Conservation (phyloP, 2,888 invertebrate genomes). For the Cryptus armator region DNA sequence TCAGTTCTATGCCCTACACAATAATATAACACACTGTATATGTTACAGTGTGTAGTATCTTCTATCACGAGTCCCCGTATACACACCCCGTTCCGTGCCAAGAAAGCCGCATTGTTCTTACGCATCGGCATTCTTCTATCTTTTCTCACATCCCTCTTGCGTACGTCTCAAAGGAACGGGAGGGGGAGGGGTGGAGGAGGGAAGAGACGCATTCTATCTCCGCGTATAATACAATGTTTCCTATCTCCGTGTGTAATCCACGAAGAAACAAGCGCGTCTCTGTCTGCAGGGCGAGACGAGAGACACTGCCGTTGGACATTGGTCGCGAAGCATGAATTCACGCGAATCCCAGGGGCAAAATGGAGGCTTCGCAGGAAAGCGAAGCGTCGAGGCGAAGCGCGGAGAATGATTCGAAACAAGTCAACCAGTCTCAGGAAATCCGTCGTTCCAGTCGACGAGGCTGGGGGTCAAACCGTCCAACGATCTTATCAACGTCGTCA, state of each 20-base stretch:
- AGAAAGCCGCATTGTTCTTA: slow-evolving; percentile 57
- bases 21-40: neutral
- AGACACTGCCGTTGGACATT: slow-evolving; percentile 31
- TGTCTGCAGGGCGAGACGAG: slow-evolving; percentile 5
- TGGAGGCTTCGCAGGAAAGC: slow-evolving; percentile 28
- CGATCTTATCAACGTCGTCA: slow-evolving; percentile 60
- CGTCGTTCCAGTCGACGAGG: slow-evolving; percentile 67
- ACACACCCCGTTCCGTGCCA: slow-evolving; percentile 28
- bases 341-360: neutral
- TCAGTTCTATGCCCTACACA: slow-evolving; percentile 6
- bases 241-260: neutral
- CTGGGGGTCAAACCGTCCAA: slow-evolving; percentile 59
- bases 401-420: slow-evolving; percentile 27
- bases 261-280: slow-evolving; percentile 13
- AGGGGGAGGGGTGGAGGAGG: too few relatives aligned
- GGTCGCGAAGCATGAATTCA: slow-evolving; percentile 43
- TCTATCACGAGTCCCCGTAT: slow-evolving; percentile 9
- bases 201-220: neutral
- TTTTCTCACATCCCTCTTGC: slow-evolving; percentile 39
- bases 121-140: slow-evolving; percentile 50
- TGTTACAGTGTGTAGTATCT: neutral
- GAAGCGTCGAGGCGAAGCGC: slow-evolving; percentile 55
- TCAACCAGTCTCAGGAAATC: slow-evolving; percentile 64
- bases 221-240: neutral
- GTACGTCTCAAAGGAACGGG: neutral